phyloP scores from a whole-genome alignment of 2,797 vertebrate genomes.

The Sebastes nivosus region DNA sequence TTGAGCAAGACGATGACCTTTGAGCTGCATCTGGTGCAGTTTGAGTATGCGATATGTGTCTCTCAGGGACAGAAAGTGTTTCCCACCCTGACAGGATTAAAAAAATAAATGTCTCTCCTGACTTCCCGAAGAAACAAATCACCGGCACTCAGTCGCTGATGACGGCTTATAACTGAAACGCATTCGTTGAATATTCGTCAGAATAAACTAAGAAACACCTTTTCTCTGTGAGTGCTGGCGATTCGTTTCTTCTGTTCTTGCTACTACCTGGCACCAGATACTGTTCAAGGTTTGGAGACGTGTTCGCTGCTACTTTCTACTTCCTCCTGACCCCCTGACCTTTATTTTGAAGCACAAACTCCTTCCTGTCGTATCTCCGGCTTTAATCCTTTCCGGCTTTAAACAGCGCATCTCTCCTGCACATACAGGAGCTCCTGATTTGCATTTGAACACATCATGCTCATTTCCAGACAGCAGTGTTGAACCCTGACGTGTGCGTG shows the following conservation, averaged over 20 bases:
- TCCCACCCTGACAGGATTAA: not conserved
- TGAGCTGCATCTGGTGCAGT: slow-evolving; percentile 35
- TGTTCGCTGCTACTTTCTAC: too few relatives aligned
- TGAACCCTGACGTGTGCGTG: not conserved
- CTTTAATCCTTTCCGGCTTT: slow-evolving; percentile 36
- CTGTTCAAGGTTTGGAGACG: too few relatives aligned
- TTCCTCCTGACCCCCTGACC: not conserved
- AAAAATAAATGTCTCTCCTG: not conserved
- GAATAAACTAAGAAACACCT: too few relatives aligned
- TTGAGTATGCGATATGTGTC: too few relatives aligned
- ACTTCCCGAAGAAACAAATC: too few relatives aligned
- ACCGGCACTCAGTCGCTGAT: too few relatives aligned
- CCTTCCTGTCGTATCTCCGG: not conserved
- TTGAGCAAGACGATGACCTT: slow-evolving; percentile 22
- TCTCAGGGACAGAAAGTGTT: not conserved
- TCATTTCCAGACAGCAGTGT: slow-evolving; percentile 3
- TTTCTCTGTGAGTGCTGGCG: too few relatives aligned
- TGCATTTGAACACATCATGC: slow-evolving; percentile 26
- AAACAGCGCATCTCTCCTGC: not conserved
- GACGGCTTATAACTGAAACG: not conserved
- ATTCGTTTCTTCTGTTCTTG: too few relatives aligned
- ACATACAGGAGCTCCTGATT: slow-evolving; percentile 2
- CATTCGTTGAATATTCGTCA: too few relatives aligned
- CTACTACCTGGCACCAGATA: too few relatives aligned
- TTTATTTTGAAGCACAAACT: slow-evolving; percentile 12